Evolutionary conservation across 2,113 vertebrate genomes (phyloP).

Genomic region (Corydoras maculifer): DNA sequence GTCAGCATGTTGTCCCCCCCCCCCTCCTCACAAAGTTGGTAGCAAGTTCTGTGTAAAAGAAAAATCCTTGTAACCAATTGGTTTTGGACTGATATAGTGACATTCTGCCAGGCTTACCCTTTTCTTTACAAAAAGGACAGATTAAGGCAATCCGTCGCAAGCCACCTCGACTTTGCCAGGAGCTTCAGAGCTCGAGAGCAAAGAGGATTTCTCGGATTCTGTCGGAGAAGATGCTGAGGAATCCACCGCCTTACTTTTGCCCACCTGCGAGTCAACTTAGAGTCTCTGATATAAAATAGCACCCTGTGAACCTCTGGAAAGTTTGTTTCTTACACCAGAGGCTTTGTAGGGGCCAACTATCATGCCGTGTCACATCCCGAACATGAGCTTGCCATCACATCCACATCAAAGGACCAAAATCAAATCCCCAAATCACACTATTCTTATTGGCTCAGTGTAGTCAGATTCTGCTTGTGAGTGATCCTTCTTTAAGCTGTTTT

Average conservation of each 20-base stretch:
- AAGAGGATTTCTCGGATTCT: conserved; percentile 64
- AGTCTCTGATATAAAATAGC: conserved; percentile 31
- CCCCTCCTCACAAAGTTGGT: conserved; percentile 36
- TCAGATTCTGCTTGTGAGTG: background rate
- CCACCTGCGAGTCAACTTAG: conserved; percentile 62
- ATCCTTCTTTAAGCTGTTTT: conserved; percentile 38
- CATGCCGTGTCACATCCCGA: too few relatives aligned
- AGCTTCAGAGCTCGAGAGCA: conserved; percentile 74
- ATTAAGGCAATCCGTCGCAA: conserved; percentile 65
- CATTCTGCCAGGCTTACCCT: conserved; percentile 65
- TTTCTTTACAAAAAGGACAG: conserved; percentile 64
- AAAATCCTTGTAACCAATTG: conserved; percentile 65
- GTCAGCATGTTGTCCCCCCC: conserved; percentile 47
- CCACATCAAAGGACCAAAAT: conserved; percentile 30
- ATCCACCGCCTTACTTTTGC: conserved; percentile 53
- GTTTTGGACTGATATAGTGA: conserved; percentile 64
- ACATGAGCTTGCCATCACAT: conserved; percentile 13
- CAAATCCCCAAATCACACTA: conserved; percentile 39
- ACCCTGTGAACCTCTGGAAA: background rate
- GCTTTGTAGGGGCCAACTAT: too few relatives aligned
- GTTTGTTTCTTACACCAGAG: too few relatives aligned
- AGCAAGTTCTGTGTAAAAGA: conserved; percentile 36
- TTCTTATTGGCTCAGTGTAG: conserved; percentile 31
- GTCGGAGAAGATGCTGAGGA: conserved; percentile 54
- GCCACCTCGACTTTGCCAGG: conserved; percentile 64